Evolutionary conservation across 2,797 vertebrate species (phyloP).

Genomic region (Poeciliopsis presidionis): DNA sequence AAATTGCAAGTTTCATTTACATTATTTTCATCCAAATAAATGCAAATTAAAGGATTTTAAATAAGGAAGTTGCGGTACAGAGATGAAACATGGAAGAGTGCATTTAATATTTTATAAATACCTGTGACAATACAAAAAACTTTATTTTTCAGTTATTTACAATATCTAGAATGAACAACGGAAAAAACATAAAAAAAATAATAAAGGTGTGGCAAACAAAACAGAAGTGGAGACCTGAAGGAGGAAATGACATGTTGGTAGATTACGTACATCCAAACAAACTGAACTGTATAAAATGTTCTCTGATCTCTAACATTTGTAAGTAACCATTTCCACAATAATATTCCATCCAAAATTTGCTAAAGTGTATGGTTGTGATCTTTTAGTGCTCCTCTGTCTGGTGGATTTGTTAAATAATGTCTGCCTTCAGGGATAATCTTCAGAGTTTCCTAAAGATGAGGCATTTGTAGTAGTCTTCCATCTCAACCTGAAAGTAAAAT

Average conservation of each 20-base stretch:
- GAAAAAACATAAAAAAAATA: background rate
- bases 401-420: background rate
- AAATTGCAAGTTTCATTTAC: background rate
- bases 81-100: background rate
- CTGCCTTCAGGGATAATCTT: background rate
- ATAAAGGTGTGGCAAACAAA: background rate
- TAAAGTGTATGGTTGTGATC: background rate
- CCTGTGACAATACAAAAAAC: background rate
- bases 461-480: constrained; percentile 80
- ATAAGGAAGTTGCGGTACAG: too few relatives aligned
- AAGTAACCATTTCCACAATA: background rate
- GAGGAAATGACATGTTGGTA: background rate
- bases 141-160: background rate
- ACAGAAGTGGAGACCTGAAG: background rate
- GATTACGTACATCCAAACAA: background rate
- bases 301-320: background rate
- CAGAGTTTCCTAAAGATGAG: constrained; percentile 78
- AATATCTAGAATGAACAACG: background rate
- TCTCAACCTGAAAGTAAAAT: constrained; percentile 73
- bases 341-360: background rate
- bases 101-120: background rate
- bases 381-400: too few relatives aligned
- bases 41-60: background rate
- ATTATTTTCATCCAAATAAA: background rate
- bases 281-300: background rate